These are phyloP conservation scores for Drosophila diplacantha DNA, from an alignment of 2,888 invertebrate species.

Conservation along the genomic window DNA sequence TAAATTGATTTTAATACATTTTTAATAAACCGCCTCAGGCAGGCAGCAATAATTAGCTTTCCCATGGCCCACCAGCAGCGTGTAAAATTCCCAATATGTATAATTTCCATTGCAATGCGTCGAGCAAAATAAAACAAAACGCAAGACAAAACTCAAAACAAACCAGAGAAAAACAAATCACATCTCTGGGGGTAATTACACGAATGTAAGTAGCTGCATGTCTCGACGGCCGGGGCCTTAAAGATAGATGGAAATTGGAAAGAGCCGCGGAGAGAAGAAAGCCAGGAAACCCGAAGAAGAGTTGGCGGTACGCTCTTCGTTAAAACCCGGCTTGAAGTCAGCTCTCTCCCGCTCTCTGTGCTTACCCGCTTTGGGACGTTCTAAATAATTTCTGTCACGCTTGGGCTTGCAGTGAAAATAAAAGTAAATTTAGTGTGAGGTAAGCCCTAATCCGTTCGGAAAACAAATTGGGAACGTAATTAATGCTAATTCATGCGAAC, in stretches of 20 bases:
- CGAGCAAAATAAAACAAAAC: slow-evolving; percentile 27
- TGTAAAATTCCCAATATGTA: slow-evolving; percentile 25
- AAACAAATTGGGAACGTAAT: slow-evolving; percentile 21
- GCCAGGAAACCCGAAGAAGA: slow-evolving; percentile 23
- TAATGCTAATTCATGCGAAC: slow-evolving; percentile 26
- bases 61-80: slow-evolving; percentile 29
- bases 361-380: slow-evolving; percentile 27
- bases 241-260: slow-evolving; percentile 18
- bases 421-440: slow-evolving; percentile 27
- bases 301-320: neutral
- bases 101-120: slow-evolving; percentile 22
- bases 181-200: slow-evolving; percentile 30
- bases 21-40: slow-evolving; percentile 21
- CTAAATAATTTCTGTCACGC: slow-evolving; percentile 41
- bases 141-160: slow-evolving; percentile 23
- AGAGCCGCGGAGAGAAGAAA: slow-evolving; percentile 17
- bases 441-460: slow-evolving; percentile 29
- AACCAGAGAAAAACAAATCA: slow-evolving; percentile 33
- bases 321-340: slow-evolving; percentile 8
- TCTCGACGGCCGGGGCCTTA: slow-evolving; percentile 13
- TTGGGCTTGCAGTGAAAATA: slow-evolving; percentile 33
- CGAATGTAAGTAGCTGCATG: slow-evolving; percentile 18
- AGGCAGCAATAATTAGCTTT: slow-evolving; percentile 34
- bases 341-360: neutral
- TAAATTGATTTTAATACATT: too few species aligned